Conservation (phyloP, 2,888 invertebrate species). For the Eupsilia transversa region DNA sequence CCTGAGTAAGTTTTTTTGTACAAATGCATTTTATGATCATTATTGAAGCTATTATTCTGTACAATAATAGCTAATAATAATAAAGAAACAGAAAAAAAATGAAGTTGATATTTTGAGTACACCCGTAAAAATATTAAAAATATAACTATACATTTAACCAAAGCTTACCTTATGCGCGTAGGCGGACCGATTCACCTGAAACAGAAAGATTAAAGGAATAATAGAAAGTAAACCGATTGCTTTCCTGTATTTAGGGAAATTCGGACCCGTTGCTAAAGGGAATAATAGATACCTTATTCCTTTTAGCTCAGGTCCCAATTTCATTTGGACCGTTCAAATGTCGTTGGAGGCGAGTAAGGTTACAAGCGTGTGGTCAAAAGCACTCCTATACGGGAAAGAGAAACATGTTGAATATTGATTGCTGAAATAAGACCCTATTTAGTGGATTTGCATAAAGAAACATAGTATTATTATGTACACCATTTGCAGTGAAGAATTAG, state of each 20-base stretch:
- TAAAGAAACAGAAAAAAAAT: too few species aligned
- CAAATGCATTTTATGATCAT: background rate
- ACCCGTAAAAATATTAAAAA: background rate
- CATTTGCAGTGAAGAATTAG: background rate
- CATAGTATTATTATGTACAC: background rate
- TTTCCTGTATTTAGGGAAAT: background rate
- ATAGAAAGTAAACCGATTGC: background rate
- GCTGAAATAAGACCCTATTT: background rate
- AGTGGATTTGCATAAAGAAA: background rate
- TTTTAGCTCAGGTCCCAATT: too few species aligned
- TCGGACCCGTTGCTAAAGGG: background rate
- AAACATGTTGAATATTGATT: background rate
- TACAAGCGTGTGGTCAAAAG: background rate
- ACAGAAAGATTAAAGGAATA: conserved; percentile 23
- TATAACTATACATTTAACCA: background rate
- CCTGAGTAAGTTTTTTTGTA: too few species aligned
- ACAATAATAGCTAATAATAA: too few species aligned
- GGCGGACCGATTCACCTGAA: conserved; percentile 48
- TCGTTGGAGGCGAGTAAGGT: background rate
- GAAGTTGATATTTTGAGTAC: background rate
- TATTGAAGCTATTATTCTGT: background rate
- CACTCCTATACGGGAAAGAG: background rate
- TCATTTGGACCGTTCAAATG: background rate
- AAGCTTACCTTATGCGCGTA: conserved; percentile 43
- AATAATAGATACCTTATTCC: background rate